Base-by-base conservation (phyloP, 2,113 vertebrate genomes). In the Pitta sordida region DNA sequence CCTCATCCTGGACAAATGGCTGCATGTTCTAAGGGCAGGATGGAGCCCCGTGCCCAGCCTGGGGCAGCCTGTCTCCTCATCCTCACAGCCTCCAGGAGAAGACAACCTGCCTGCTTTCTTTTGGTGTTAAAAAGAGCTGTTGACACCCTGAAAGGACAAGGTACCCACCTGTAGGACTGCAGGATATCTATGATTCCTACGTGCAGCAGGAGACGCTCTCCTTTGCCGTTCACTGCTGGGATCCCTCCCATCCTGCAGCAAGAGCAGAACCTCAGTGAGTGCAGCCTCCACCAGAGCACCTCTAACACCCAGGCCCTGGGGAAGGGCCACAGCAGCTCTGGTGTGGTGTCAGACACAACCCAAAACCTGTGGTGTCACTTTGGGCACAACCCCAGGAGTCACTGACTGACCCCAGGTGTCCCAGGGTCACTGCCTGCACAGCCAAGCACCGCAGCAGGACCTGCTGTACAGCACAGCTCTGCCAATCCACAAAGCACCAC, bases 141-240 rank as follows among this genome's bases (percentile, higher is more conserved):
- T 63, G 74, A 46, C 27, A 75, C 11, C 11, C 51, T 53, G 39
- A 30, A 44, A 59, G 74, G 30, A n/a, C 12, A 52, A 58, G 85
- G 30, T 46, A 74, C 86, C 60, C 83, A 99, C 99, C 99, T 99
- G 98, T 99, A 99, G 3, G 99, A 99, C 36, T 99, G 99, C 73
- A 99, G 96, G 93, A 99, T 99, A 95, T 99, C 99, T 4, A 99
- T 99, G 88, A 99, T 98, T 56, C 99, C 99, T 4, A 99, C 98
- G 10, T 99, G 99, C 13, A 99, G 98, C 48, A 99, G 97, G 36
- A 99, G 98, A 30, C 98, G 97, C 85, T 99, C 99, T 62, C 99
- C 99, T 87, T 97, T 99, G 46, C 99, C 98, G 0, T 99, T 99
- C 83, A 99, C 98, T 0, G 99, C 99, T 2, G 99, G 99, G 82